Evolutionary conservation across 2,888 invertebrate genomes (phyloP), one percentile per base, ranked within the genome.

Genomic region (Sicus ferrugineus): DNA sequence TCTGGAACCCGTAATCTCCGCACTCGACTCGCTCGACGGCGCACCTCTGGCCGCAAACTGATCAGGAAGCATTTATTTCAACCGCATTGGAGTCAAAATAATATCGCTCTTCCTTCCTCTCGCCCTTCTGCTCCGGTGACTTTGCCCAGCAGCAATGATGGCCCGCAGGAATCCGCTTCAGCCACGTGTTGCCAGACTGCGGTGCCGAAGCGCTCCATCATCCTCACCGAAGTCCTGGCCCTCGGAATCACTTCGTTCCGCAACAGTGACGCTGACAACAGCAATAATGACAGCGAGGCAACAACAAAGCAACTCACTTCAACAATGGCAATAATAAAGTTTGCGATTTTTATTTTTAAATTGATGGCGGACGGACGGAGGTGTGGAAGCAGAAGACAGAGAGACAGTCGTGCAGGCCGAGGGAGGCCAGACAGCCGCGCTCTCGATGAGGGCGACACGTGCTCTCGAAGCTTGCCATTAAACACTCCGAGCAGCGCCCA

Each of bases 211-310:
- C 21, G 58, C 58, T 50, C 58, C 66, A 67, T 58, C 58, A 67
- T 58, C 58, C 56, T 28, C 26, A 14, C 21, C n/a, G n/a, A 38
- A 54, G 21, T 46, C 30, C 30, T 42, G 56, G 42, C 56, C 38
- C 66, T 58, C 30, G 67, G 68, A 65, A 62, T 69, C 63, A 52
- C 58, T 70, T 68, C 72, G 79, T 75, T 77, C 70, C 75, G 77
- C 72, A 70, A 70, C 66, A 71, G 67, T 73, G 74, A 71, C 67
- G 65, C 70, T 19, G 67, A n/a, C 42, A 23, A 54, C 38, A 38
- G 34, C 64, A 50, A 50, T 52, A 50, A 31, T 52, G n/a, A 50
- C 62, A 62, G 28, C 19, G 16, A 30, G 23, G n/a, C n/a, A 42
- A 19, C 30, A 62, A 31, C 30, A 61, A 38, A 16, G 26, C 19